Conservation (phyloP, 23 tunicate genomes). For the Phallusia fumigata region DNA sequence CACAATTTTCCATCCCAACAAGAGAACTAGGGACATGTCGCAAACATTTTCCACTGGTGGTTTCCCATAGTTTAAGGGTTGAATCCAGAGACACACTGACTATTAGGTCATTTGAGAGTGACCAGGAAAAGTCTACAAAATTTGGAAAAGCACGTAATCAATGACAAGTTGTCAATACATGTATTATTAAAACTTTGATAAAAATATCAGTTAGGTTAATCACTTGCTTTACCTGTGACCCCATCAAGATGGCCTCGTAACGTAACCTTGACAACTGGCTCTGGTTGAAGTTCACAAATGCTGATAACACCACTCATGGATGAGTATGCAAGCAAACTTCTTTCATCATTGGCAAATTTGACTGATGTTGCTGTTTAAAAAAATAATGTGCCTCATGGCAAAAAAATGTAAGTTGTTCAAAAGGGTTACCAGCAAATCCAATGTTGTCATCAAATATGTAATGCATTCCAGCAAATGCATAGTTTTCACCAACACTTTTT, state of each 20-base stretch:
- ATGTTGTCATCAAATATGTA: constrained; percentile 73
- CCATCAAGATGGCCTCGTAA: constrained; percentile 62
- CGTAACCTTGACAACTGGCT: constrained; percentile 29
- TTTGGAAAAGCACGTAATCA: not conserved
- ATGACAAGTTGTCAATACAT: not conserved
- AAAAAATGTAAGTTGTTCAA: too few species aligned
- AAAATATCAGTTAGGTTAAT: too few species aligned
- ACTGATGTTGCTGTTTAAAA: constrained; percentile 58
- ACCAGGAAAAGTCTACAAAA: constrained; percentile 88
- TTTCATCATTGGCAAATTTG: constrained; percentile 91
- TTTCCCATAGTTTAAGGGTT: constrained; percentile 75
- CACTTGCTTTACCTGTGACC: constrained; percentile 68
- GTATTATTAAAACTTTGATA: too few species aligned
- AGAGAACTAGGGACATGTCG: constrained; percentile 46
- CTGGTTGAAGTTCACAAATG: constrained; percentile 63
- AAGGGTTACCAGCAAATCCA: constrained; percentile 50
- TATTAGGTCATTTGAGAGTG: constrained; percentile 90
- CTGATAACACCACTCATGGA: constrained; percentile 50
- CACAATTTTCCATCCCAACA: constrained; percentile 39
- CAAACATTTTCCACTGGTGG: constrained; percentile 51
- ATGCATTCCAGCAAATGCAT: constrained; percentile 90
- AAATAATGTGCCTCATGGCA: not conserved
- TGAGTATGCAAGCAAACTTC: constrained; percentile 68
- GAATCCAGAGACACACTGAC: constrained; percentile 69
- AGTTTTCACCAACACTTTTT: constrained; percentile 78